Conservation (phyloP, 2,888 invertebrate genomes). For the Blera fallax region DNA sequence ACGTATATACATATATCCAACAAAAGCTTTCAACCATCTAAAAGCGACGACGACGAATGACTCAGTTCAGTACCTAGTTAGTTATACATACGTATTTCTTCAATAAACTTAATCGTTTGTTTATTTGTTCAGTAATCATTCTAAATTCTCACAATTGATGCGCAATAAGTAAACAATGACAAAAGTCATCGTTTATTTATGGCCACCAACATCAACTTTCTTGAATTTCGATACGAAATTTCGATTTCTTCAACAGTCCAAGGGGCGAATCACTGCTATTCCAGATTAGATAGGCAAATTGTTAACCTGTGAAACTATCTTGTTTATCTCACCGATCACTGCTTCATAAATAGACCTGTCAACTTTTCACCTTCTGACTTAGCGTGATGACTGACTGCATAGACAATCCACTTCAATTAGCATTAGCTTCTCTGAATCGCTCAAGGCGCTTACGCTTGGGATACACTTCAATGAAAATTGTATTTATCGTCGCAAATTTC, state of each 20-base stretch:
- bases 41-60: no score
- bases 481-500: slow-evolving; percentile 18
- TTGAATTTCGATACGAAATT: no score
- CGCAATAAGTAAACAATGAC: background rate
- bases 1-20: no score
- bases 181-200: background rate
- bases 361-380: slow-evolving; percentile 36
- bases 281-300: no score
- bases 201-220: background rate
- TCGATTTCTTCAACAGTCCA: no score
- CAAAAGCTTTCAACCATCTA: no score
- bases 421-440: slow-evolving; percentile 16
- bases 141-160: background rate
- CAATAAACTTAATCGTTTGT: background rate
- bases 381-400: background rate
- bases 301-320: background rate
- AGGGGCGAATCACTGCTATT: no score
- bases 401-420: slow-evolving; percentile 33
- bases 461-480: slow-evolving; percentile 9
- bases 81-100: no score
- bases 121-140: background rate
- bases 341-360: slow-evolving; percentile 14
- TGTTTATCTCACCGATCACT: background rate
- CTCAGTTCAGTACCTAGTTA: no score
- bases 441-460: slow-evolving; percentile 40